A percentile compares a stretch with the other conserved stretches of the same genome.
These are phyloP conservation scores for Sphaeridia pumilis DNA, from an alignment of 2,888 invertebrate species.

Conservation along the genomic window DNA sequence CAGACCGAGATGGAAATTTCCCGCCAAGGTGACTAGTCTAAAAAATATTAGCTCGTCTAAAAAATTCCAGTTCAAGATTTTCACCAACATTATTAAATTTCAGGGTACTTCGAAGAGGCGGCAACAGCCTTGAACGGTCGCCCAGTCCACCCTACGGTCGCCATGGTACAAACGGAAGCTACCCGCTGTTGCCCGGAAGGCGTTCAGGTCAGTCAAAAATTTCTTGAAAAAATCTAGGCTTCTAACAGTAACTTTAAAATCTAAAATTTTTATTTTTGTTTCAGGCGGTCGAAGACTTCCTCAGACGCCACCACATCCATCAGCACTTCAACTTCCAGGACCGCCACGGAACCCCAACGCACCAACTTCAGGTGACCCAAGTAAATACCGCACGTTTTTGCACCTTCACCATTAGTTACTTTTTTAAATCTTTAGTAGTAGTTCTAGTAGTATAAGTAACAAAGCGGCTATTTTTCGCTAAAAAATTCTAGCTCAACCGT, in stretches of 20 bases:
- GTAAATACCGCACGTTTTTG: slow-evolving; percentile 14
- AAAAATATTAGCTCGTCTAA: neutral
- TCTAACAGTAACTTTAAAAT: neutral
- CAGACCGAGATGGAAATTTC: slow-evolving; percentile 30
- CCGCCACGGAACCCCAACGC: slow-evolving; percentile 27
- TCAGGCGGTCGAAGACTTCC: slow-evolving; percentile 33
- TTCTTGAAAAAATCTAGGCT: too few relatives aligned
- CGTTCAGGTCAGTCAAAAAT: slow-evolving; percentile 31
- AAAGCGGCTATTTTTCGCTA: too few relatives aligned
- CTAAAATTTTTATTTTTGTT: too few relatives aligned
- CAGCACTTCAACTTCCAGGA: slow-evolving; percentile 32
- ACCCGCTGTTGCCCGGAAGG: slow-evolving; percentile 35
- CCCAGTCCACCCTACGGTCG: slow-evolving; percentile 35
- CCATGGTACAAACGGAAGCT: slow-evolving; percentile 34
- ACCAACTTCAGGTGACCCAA: slow-evolving; percentile 27
- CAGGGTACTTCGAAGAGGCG: slow-evolving; percentile 27
- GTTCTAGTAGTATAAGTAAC: too few relatives aligned
- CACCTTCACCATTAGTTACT: too few relatives aligned
- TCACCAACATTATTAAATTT: neutral
- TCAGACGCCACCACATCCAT: slow-evolving; percentile 34
- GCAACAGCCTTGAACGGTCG: slow-evolving; percentile 34
- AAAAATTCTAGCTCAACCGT: too few relatives aligned
- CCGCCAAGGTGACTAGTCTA: slow-evolving; percentile 28
- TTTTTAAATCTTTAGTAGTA: too few relatives aligned
- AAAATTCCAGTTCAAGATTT: neutral